Percentiles rank a stretch among this genome's conserved stretches.
phyloP scores from a whole-genome alignment of 2,113 vertebrate genomes.

The Mirza zaza region DNA sequence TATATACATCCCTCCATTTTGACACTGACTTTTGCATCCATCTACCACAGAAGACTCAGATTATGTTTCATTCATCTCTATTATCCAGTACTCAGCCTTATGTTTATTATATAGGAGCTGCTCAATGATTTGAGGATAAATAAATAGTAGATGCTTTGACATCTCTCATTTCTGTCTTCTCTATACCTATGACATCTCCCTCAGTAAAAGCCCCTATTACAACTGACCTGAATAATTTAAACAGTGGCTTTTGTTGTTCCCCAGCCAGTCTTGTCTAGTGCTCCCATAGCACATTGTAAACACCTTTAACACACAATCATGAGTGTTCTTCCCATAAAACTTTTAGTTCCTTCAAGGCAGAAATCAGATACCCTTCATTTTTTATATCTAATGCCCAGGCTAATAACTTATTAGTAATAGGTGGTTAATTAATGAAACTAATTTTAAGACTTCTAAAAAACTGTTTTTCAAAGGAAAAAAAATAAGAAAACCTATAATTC shows the following conservation, averaged over 20 bases:
- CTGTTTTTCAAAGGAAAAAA: background rate
- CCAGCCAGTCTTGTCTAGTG: background rate
- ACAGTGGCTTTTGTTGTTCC: background rate
- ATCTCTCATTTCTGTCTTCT: background rate
- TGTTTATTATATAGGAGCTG: background rate
- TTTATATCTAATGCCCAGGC: background rate
- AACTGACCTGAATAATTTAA: background rate
- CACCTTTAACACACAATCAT: background rate
- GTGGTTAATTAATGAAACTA: background rate
- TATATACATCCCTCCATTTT: background rate
- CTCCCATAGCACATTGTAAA: background rate
- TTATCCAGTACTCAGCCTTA: background rate
- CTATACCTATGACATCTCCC: background rate
- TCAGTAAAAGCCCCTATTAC: background rate
- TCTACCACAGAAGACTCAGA: background rate
- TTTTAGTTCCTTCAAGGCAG: background rate
- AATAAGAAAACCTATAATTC: background rate
- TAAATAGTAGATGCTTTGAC: background rate
- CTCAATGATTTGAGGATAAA: background rate
- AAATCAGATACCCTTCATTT: background rate
- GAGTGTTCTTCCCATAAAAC: background rate
- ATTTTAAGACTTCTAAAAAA: slow-evolving; percentile 25
- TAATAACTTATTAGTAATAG: background rate
- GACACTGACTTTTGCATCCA: background rate
- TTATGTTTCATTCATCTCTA: background rate